Conservation (phyloP, 2,113 vertebrate species). For the Pluvialis apricaria region DNA sequence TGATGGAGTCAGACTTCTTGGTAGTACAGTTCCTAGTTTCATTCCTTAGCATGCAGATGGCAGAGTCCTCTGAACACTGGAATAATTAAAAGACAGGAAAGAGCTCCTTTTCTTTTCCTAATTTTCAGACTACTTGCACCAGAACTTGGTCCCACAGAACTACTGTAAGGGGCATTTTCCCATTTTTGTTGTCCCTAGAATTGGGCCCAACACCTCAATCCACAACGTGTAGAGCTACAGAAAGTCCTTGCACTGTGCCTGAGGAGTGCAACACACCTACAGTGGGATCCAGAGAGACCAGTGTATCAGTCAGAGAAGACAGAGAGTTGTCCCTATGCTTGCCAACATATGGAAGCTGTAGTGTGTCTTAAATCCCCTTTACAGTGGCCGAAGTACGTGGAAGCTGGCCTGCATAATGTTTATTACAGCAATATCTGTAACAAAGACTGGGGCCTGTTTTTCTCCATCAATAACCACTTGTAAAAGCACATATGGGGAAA, state of each 20-base stretch:
- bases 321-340: not conserved
- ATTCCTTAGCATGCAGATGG: not conserved
- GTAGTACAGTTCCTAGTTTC: not conserved
- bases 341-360: not conserved
- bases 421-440: not conserved
- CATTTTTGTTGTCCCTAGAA: not conserved
- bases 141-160: not conserved
- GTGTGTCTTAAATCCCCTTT: not conserved
- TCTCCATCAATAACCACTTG: not conserved
- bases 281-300: not conserved
- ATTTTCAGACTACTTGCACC: not conserved
- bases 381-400: not conserved
- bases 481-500: not conserved
- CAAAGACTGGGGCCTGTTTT: not conserved
- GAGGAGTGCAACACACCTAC: not conserved
- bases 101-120: not conserved
- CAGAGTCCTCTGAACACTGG: not conserved
- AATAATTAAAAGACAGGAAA: not conserved
- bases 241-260: not conserved
- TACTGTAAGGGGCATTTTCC: not conserved
- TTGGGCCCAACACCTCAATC: not conserved
- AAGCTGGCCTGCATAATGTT: not conserved
- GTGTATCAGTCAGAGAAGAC: not conserved
- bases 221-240: not conserved
- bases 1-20: not conserved